Percentiles rank a stretch among this genome's conserved stretches.
Evolutionary conservation across 2,797 vertebrate genomes (phyloP).

Genomic region (Toxotes lorentzi): DNA sequence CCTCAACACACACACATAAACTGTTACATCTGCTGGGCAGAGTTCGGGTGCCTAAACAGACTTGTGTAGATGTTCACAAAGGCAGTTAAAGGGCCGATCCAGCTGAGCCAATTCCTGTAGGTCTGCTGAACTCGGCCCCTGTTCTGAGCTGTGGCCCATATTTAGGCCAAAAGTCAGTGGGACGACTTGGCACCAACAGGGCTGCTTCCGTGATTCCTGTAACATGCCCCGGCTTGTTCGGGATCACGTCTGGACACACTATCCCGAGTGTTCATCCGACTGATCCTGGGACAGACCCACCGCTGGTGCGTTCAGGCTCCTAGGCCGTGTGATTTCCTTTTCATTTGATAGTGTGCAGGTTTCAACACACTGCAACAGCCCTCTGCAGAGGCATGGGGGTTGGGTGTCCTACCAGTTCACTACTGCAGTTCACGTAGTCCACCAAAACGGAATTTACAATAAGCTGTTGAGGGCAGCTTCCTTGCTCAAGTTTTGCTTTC

Average conservation of each 20-base stretch:
- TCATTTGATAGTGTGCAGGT: no score
- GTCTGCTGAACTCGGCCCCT: conserved; percentile 16
- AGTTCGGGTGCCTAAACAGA: background rate
- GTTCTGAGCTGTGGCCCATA: background rate
- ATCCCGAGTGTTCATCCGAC: background rate
- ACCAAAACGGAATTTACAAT: conserved; percentile 38
- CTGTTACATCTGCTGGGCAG: conserved; percentile 8
- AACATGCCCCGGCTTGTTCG: conserved; percentile 4
- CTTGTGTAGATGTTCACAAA: conserved; percentile 11
- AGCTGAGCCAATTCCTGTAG: background rate
- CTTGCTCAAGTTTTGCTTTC: conserved; percentile 69
- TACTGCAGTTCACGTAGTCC: conserved; percentile 67
- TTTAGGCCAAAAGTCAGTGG: conserved; percentile 44
- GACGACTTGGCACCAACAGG: background rate
- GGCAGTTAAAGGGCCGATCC: background rate
- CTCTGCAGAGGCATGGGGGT: conserved; percentile 62
- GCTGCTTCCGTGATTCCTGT: conserved; percentile 14
- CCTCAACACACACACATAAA: background rate
- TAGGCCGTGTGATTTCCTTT: background rate
- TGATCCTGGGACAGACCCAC: background rate
- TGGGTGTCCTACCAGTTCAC: conserved; percentile 38
- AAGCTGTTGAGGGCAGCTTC: conserved; percentile 11
- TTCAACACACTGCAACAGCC: conserved; percentile 72
- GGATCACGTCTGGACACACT: background rate
- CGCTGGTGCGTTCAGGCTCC: background rate